Evolutionary conservation across 2,888 invertebrate genomes (phyloP).

Genomic region (Drosophila mimica): DNA sequence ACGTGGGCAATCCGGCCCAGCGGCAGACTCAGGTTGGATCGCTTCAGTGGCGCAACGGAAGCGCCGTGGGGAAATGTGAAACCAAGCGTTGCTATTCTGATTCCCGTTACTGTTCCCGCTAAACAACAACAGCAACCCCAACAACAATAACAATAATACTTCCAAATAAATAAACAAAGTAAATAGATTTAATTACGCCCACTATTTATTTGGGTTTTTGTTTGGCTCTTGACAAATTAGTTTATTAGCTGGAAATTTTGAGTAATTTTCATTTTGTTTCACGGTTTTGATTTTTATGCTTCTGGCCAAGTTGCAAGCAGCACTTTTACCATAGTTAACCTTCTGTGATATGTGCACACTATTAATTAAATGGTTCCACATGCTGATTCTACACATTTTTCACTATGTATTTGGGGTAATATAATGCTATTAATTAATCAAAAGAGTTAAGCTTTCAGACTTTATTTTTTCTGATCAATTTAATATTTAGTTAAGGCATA

Average conservation of each 20-base stretch:
- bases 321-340: conserved; percentile 18
- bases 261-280: conserved; percentile 59
- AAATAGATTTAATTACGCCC: conserved; percentile 57
- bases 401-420: not conserved
- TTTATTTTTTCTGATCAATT: not conserved
- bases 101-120: conserved; percentile 40
- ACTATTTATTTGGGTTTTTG: conserved; percentile 39
- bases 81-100: conserved; percentile 73
- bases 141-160: conserved; percentile 19
- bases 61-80: conserved; percentile 77
- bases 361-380: conserved; percentile 60
- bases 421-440: conserved; percentile 27
- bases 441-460: conserved; percentile 40
- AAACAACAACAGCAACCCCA: conserved; percentile 17
- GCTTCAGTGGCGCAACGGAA: conserved; percentile 66
- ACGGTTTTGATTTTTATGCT: conserved; percentile 53
- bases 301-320: conserved; percentile 1
- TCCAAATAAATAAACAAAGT: conserved; percentile 45
- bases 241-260: conserved; percentile 75
- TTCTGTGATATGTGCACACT: conserved; percentile 10
- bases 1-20: conserved; percentile 26
- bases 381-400: conserved; percentile 28
- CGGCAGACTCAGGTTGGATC: conserved; percentile 36
- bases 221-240: conserved; percentile 45
- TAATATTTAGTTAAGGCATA: not conserved